Base-by-base conservation (phyloP, 2,113 vertebrate species). In the Cranoglanis bouderius region DNA sequence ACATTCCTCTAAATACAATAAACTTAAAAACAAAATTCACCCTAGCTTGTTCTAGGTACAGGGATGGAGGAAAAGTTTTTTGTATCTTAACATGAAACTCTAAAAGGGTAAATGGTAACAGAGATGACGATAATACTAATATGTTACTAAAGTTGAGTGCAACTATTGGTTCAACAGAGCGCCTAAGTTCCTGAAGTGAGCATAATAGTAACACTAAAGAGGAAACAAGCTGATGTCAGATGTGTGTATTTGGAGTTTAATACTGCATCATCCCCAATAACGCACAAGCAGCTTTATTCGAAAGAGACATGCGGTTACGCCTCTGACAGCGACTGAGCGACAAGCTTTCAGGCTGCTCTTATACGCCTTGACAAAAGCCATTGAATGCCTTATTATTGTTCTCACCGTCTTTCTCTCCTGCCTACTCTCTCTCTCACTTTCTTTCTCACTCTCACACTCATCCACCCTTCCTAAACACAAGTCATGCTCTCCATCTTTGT, bases 341-440 rank as follows among this genome's bases (percentile, higher is more conserved):
- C 90, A 89, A 85, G 86, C 88, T 91, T 89, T 88, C 88, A 91
- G 82, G 74, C 65, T 85, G 67, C 87, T 75, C 82, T 81, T 70
- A 14, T 82, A 51, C 38, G 53, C 72, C 53, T 91, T 88, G 90
- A 88, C 90, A 88, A 82, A 77, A 85, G 75, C 90, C 51, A 85
- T 91, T 91, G 90, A 89, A 75, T 85, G 84, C 80, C 35, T 61
- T 77, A 63, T 83, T 85, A 83, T 91, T 82, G 59, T 88, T 88
- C 46, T 78, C 83, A 40, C 84, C 63, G 43, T 88, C 67, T 83
- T 85, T 85, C 65, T 89, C 63, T 59, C 81, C 86, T 89, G 90
- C 90, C 88, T 83, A 91, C 90, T 89, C 82, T 77, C 82, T 77
- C 72, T 89, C 72, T 84, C 85, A 70, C 84, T n/a, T 26, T 53